phyloP scores from a whole-genome alignment of 37 sponge, comb jelly and placozoan genomes.

The Hexactinellida sp. region DNA sequence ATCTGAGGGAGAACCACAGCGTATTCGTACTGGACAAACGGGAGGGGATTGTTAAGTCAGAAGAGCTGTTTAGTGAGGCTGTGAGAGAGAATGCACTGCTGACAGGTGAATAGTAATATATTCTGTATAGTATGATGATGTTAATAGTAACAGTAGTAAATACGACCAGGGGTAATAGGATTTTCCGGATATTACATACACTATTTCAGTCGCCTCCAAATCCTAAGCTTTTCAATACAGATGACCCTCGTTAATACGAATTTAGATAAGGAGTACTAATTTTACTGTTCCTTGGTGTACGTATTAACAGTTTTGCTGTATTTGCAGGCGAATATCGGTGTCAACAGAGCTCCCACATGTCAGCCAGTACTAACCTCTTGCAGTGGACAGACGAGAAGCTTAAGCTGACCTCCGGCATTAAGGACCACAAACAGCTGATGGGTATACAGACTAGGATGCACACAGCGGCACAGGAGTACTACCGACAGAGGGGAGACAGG shows the following conservation, averaged over 20 bases:
- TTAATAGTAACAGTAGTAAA: too few species aligned
- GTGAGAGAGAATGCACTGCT: background rate
- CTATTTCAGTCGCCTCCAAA: too few species aligned
- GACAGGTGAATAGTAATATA: background rate
- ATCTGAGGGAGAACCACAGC: background rate
- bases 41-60: background rate
- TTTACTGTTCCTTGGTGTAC: too few species aligned
- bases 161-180: too few species aligned
- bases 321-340: background rate
- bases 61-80: background rate
- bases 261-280: too few species aligned
- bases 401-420: background rate
- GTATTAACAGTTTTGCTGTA: too few species aligned
- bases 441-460: slow-evolving; percentile 12
- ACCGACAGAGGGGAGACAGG: background rate
- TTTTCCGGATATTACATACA: too few species aligned
- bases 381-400: slow-evolving; percentile 13
- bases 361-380: background rate
- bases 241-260: too few species aligned
- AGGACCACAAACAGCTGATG: slow-evolving; percentile 15
- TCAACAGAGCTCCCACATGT: slow-evolving; percentile 7
- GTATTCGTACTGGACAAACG: background rate
- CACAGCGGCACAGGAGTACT: background rate
- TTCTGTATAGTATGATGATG: too few species aligned
- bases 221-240: too few species aligned